Conservation (phyloP, 2,797 vertebrate species). For the Microchirus variegatus region DNA sequence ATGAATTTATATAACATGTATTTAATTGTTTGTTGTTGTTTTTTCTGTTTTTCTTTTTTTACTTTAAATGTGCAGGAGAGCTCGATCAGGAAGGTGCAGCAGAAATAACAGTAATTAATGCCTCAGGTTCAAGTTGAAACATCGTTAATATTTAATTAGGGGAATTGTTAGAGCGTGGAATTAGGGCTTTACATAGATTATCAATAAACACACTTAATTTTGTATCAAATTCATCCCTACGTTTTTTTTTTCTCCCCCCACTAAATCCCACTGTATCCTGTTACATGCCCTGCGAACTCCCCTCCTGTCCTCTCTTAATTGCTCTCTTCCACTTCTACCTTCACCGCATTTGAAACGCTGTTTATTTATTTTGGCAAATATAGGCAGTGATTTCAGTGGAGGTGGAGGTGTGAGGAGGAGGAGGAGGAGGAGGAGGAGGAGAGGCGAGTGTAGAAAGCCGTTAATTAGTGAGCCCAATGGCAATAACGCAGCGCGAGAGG, state of each 20-base stretch:
- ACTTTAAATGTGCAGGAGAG: conserved; percentile 37
- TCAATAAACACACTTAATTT: conserved; percentile 79
- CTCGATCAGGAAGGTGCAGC: conserved; percentile 42
- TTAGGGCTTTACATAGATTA: conserved; percentile 78
- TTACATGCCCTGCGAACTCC: conserved; percentile 54
- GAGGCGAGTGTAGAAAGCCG: conserved; percentile 47
- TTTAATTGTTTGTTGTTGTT: conserved; percentile 8
- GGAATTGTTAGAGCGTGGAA: conserved; percentile 72
- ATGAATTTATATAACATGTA: conserved; percentile 22
- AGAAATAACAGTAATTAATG: conserved; percentile 77
- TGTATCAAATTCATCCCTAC: conserved; percentile 64
- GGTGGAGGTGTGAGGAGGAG: background rate
- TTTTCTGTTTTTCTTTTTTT: conserved; percentile 12
- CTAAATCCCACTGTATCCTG: conserved; percentile 61
- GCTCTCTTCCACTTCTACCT: conserved; percentile 47
- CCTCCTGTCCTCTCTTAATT: conserved; percentile 63
- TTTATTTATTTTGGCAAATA: conserved; percentile 78
- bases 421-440: too few relatives aligned
- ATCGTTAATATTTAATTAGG: conserved; percentile 78
- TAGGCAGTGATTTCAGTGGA: conserved; percentile 58
- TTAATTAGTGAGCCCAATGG: conserved; percentile 80
- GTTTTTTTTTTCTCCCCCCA: conserved; percentile 45
- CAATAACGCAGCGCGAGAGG: conserved; percentile 70
- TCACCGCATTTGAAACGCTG: conserved; percentile 57
- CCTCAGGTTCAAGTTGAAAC: conserved; percentile 67